Conservation (phyloP, 2,888 invertebrate genomes). For the Ligdia adustata region DNA sequence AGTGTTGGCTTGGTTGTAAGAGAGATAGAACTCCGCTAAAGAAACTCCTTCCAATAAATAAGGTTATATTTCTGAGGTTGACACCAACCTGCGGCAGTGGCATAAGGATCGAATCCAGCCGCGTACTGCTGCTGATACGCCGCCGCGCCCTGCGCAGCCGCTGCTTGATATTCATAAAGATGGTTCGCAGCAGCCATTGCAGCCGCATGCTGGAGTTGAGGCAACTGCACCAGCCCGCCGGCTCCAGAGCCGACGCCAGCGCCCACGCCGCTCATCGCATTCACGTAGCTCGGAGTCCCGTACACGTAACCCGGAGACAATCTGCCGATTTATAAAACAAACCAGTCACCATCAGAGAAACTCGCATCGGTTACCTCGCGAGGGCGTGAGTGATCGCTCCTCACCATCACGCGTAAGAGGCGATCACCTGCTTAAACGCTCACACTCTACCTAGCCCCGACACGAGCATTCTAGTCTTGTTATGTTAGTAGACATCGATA, state of each 20-base stretch:
- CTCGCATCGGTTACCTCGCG: background rate
- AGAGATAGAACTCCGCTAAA: no score
- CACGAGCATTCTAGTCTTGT: conserved; percentile 73
- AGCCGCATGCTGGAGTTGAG: conserved; percentile 89
- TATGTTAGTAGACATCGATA: conserved; percentile 82
- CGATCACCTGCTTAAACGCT: no score
- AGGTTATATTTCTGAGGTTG: no score
- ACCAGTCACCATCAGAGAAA: conserved; percentile 38
- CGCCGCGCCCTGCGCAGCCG: conserved; percentile 88
- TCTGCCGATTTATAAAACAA: conserved; percentile 54
- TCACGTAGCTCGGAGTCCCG: conserved; percentile 91
- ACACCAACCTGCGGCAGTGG: conserved; percentile 87
- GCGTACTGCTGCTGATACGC: conserved; percentile 90
- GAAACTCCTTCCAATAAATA: no score
- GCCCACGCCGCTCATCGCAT: conserved; percentile 86
- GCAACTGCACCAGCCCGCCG: conserved; percentile 88
- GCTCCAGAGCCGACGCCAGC: conserved; percentile 83
- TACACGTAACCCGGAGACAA: conserved; percentile 87
- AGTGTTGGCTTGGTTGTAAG: no score
- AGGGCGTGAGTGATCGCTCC: no score
- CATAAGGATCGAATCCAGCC: conserved; percentile 90
- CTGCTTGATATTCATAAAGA: conserved; percentile 92
- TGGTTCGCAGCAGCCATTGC: conserved; percentile 92
- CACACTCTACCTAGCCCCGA: conserved; percentile 80
- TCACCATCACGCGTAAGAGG: no score